Evolutionary conservation across 2,113 vertebrate species (phyloP).

Genomic region (Megaleporinus macrocephalus): DNA sequence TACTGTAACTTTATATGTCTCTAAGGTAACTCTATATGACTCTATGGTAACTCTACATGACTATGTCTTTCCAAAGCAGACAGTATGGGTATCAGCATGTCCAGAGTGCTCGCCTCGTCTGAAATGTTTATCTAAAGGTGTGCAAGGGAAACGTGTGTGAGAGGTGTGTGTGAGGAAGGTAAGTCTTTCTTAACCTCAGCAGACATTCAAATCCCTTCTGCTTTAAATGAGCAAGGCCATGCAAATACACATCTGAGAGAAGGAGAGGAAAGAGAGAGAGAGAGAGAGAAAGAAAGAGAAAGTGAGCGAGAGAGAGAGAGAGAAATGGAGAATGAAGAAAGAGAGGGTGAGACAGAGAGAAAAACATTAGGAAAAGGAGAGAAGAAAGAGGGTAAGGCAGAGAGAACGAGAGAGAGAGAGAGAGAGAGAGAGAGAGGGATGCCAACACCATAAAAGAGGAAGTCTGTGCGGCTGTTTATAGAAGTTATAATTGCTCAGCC

Average conservation of each 20-base stretch:
- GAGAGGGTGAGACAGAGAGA: not conserved
- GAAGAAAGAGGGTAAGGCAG: too few relatives aligned
- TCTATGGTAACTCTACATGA: not conserved
- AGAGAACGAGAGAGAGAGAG: not conserved
- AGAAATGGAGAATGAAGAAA: too few relatives aligned
- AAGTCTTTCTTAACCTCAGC: constrained; percentile 24
- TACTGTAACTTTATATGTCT: too few relatives aligned
- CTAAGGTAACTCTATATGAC: too few relatives aligned
- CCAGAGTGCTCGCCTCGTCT: too few relatives aligned
- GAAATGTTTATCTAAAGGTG: too few relatives aligned
- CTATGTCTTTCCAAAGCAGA: too few relatives aligned
- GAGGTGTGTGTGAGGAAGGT: constrained; percentile 5
- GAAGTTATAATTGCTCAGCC: constrained; percentile 38
- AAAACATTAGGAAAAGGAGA: too few relatives aligned
- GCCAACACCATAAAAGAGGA: constrained; percentile 20
- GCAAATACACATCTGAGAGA: constrained; percentile 45
- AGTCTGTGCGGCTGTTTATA: constrained; percentile 46
- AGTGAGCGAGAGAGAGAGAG: too few relatives aligned
- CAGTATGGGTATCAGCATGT: not conserved
- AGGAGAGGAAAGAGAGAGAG: too few relatives aligned
- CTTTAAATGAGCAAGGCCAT: constrained; percentile 53
- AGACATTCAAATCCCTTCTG: constrained; percentile 57
- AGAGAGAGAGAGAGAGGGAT: not conserved
- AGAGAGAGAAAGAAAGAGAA: too few relatives aligned
- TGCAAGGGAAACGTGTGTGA: not conserved